Evolutionary conservation across 2,113 vertebrate species (phyloP), one percentile per base, ranked within the genome.

Genomic region (Anas platyrhynchos): DNA sequence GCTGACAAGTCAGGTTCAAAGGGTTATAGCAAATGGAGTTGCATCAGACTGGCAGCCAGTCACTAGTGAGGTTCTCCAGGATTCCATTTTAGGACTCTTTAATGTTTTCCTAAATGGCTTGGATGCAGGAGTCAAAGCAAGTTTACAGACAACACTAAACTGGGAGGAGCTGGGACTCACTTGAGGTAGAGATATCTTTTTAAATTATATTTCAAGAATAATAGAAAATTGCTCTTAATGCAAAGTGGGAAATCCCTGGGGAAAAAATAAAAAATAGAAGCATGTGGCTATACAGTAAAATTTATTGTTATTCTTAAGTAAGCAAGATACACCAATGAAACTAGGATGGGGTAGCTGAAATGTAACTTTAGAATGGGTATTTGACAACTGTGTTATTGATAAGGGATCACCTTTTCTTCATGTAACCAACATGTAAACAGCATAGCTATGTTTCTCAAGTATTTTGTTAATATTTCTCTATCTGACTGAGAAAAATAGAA

Each of bases 381-480:
- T 67, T 27, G 5, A 15, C 2, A n/a, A 22, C 27, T 67, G 21
- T 20, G 5, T 48, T 21, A 2, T 61, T 34, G 43, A 6, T 23
- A 31, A 38, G 5, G 29, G 7, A n/a, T 48, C n/a, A 80, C 9
- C 5, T 21, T 43, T 82, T n/a, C 52, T 61, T 36, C 58, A 36
- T 29, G 26, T 11, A 36, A n/a, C 22, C 36, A 36, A 43, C 46
- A 46, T 48, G 46, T 48, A 48, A 48, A 43, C 29, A 63, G 32
- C 0, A 1, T 11, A 36, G 21, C 4, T 16, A 1, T 71, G 25
- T 48, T 59, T 1, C 16, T 81, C 6, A 16, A 9, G 7, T 21
- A 12, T 32, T 90, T 72, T 61, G 8, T 21, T 41, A 29, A 36
- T 8, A 3, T 31, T 48, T 79, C 27, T 34, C 59, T 7, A 41